phyloP scores from a whole-genome alignment of 53 echinoderm and acorn worm species.

The Hippasteria phrygiana region DNA sequence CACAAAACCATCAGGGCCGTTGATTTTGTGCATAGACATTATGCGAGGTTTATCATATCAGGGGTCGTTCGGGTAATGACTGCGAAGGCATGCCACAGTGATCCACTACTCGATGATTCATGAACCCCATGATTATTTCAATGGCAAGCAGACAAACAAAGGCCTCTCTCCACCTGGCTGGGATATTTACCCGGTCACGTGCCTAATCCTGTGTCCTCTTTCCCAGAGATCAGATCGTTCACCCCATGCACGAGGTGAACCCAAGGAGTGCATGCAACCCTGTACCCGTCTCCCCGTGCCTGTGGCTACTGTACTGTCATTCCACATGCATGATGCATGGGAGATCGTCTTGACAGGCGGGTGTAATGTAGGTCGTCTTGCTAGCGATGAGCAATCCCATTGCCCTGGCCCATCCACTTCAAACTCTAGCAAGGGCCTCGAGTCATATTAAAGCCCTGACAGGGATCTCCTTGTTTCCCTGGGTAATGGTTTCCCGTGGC shows the following conservation, averaged over 20 bases:
- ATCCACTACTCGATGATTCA: conserved; percentile 1
- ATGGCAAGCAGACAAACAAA: not conserved
- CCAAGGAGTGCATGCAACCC: not conserved
- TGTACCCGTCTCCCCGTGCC: too few relatives aligned
- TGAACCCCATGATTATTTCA: not conserved
- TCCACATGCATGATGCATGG: too few relatives aligned
- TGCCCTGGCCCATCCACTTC: not conserved
- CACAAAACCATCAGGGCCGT: too few relatives aligned
- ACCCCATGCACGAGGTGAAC: not conserved
- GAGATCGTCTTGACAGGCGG: not conserved
- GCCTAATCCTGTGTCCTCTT: not conserved
- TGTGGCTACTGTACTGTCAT: too few relatives aligned
- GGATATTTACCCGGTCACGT: not conserved
- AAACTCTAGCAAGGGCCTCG: not conserved
- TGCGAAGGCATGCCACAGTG: too few relatives aligned
- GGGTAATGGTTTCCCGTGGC: not conserved
- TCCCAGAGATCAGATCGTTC: not conserved
- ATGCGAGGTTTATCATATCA: too few relatives aligned
- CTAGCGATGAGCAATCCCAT: not conserved
- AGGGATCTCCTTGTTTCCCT: not conserved
- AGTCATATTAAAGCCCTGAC: not conserved
- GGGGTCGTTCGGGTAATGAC: too few relatives aligned
- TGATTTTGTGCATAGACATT: too few relatives aligned
- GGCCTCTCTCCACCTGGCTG: not conserved
- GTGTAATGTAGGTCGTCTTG: not conserved